Base-by-base conservation (phyloP, 2,113 vertebrate species). In the Panthera leo region DNA sequence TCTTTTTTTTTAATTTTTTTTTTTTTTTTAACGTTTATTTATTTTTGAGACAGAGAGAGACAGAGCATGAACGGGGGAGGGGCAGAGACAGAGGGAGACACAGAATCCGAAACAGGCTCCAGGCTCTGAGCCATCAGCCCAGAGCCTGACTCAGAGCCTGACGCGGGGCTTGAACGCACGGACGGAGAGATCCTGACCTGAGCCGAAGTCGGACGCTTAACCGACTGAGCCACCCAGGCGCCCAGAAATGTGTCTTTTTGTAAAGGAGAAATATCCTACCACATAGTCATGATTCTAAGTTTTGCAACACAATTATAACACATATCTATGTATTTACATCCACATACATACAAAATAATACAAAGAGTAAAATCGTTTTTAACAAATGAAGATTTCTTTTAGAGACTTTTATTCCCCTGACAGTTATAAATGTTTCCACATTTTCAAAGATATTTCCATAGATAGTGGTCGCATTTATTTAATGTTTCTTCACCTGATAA, bases 401-500 rank as follows among this genome's bases (percentile, higher is more conserved):
- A 75, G 29, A 21, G 2, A 83, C 73, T 63, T 85, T 21, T 42
- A 67, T 61, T 75, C 13, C 13, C 5, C 25, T 92, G 25, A 65
- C 9, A 4, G 61, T 8, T 85, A 91, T 23, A 48, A 94, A 23
- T 92, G 31, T 1, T 4, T 79, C 58, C 13, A 53, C 31, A n/a
- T 13, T 97, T 86, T 58, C 29, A 94, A 34, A 90, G 0, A 45
- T 36, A 7, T 36, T 79, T 51, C 29, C 21, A 19, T 31, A 78
- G 8, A 27, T 5, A 71, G 0, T 0, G 1, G 39, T 94, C 3
- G 75, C 23, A 29, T 55, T 29, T 55, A 15, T 23, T 85, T 0
- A 68, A 55, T 55, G 91, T 95, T 70, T 79, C 8, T 96, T 86
- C 53, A n/a, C 8, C 19, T 91, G 6, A 5, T 25, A 42, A 65